Base-by-base conservation (phyloP, 2,888 invertebrate genomes). In the Heliconius erato region DNA sequence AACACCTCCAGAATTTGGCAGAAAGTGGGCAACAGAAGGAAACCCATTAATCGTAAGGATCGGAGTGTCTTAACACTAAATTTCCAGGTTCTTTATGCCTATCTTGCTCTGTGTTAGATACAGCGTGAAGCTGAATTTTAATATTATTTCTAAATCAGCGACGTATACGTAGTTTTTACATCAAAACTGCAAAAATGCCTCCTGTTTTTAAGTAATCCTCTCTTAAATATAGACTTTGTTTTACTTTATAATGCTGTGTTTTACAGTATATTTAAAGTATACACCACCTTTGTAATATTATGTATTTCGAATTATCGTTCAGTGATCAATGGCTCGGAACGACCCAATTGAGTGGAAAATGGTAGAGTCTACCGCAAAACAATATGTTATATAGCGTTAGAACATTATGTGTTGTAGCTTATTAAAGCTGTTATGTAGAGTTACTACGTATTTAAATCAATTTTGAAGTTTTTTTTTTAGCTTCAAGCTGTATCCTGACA, bases 261-360 rank as follows among this genome's bases (percentile, higher is more conserved):
- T 23, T n/a, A 35, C 54, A 74, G n/a, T 59, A 74, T 74, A 35
- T 74, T 74, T 71, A 71, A 71, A 71, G n/a, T n/a, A 71, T 26
- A 79, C 28, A 63, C n/a, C 28, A 71, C 72, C 68, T 80, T 68
- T 80, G 76, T 80, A 80, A 76, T 76, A 59, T 59, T 76, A 76
- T 59, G 80, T 67, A 67, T 26, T 80, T 59, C 35, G 35, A 79
- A 63, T 65, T 74, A 76, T 44, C 76, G 76, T 63, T 71, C 44
- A 44, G 40, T 44, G 32, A 14, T 69, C 81, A 81, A 71, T 77
- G 81, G 63, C 23, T 71, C n/a, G 81, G 65, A 77, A 40, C 44
- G 5, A 23, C 32, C n/a, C 69, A 77, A 69, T 77, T 59, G 63
- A 81, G 81, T 77, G 81, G 81, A 81, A 81, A 77, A 44, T 76